phyloP scores from a whole-genome alignment of 2,888 invertebrate genomes.

The Ochropacha duplaris region DNA sequence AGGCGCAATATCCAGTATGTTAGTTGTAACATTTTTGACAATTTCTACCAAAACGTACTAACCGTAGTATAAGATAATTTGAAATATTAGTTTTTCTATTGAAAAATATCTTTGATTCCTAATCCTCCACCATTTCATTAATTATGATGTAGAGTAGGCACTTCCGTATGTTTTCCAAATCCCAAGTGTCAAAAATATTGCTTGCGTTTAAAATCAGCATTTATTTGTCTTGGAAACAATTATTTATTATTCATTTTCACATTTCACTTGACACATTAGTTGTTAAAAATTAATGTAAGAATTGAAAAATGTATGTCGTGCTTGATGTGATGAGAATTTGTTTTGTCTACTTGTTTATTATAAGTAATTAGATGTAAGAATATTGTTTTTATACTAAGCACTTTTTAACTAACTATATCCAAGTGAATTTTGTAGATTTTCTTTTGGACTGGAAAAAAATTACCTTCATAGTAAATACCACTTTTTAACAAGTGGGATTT shows the following conservation, averaged over 20 bases:
- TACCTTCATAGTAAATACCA: too few relatives aligned
- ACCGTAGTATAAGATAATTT: background rate
- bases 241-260: background rate
- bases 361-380: conserved; percentile 25
- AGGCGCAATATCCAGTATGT: conserved; percentile 10
- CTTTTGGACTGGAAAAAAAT: background rate
- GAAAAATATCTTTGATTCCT: background rate
- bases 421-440: background rate
- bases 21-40: conserved; percentile 6
- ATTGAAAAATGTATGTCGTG: conserved; percentile 14
- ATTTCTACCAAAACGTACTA: background rate
- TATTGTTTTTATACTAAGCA: conserved; percentile 36
- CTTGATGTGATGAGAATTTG: conserved; percentile 22
- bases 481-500: too few relatives aligned
- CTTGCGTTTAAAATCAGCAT: conserved; percentile 16
- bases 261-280: background rate
- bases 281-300: background rate
- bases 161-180: conserved; percentile 11
- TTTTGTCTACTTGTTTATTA: conserved; percentile 21
- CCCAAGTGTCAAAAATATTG: conserved; percentile 12
- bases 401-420: conserved; percentile 8
- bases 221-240: too few relatives aligned
- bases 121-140: background rate
- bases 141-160: background rate
- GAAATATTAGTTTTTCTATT: background rate